Conservation (phyloP, 1,140 invertebrate species). For the Aphelenchoides besseyi region DNA sequence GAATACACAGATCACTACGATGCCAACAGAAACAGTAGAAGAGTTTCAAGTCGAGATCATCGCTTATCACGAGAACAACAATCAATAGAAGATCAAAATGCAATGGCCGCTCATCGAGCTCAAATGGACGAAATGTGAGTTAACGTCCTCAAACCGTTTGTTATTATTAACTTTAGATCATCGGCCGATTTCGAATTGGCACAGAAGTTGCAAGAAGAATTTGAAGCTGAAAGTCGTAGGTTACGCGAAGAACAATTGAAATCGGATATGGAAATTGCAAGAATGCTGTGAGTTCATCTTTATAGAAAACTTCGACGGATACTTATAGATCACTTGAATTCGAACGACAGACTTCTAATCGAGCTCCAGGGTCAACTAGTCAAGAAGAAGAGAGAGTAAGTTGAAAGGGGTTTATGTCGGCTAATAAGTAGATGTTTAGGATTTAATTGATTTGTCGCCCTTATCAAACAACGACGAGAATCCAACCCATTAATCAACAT, state of each 20-base stretch:
- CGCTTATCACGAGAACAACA: conserved; percentile 12
- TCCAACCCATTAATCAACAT: background rate
- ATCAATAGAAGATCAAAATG: background rate
- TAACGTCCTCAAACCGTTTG: too few species aligned
- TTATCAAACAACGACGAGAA: background rate
- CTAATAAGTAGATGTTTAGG: background rate
- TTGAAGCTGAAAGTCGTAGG: conserved; percentile 1
- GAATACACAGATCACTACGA: conserved; percentile 21
- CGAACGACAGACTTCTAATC: too few species aligned
- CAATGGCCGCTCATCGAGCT: background rate
- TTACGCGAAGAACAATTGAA: background rate
- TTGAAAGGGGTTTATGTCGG: background rate
- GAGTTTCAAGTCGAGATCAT: conserved; percentile 11
- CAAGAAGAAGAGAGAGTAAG: background rate
- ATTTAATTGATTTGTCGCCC: conserved; percentile 6
- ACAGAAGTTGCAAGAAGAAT: background rate
- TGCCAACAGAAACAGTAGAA: background rate
- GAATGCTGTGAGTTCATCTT: too few species aligned
- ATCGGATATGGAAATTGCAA: background rate
- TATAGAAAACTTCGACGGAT: too few species aligned
- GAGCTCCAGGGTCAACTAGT: background rate
- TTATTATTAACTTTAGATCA: too few species aligned
- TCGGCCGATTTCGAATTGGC: conserved; percentile 18
- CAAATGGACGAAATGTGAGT: conserved; percentile 9
- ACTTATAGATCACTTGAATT: too few species aligned